These are phyloP conservation scores for Apamea epomidion DNA, from an alignment of 2,888 invertebrate genomes.

Conservation along the genomic window DNA sequence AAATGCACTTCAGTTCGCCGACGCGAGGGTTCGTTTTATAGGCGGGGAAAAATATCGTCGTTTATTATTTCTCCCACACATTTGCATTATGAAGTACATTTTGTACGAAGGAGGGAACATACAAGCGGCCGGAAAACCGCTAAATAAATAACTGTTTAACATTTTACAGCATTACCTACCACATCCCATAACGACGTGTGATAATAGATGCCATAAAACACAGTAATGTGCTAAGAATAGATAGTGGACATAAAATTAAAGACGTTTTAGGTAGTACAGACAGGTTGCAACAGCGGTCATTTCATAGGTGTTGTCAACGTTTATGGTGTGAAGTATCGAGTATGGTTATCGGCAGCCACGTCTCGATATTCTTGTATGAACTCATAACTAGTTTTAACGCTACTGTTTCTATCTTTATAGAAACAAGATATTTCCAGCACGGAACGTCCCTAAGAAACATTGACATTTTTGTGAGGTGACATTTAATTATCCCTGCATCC, in stretches of 20 bases:
- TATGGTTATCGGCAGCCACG: conserved; percentile 34
- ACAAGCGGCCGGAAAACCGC: conserved; percentile 79
- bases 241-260: conserved; percentile 52
- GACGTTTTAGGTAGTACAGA: conserved; percentile 34
- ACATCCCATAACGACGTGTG: conserved; percentile 82
- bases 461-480: conserved; percentile 48
- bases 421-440: conserved; percentile 24
- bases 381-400: conserved; percentile 19
- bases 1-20: conserved; percentile 76
- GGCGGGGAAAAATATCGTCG: conserved; percentile 70
- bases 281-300: conserved; percentile 46
- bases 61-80: conserved; percentile 76
- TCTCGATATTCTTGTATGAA: conserved; percentile 15
- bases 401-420: conserved; percentile 7
- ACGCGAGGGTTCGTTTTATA: conserved; percentile 67
- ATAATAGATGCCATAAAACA: conserved; percentile 77
- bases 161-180: conserved; percentile 81
- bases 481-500: conserved; percentile 34
- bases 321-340: conserved; percentile 47
- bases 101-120: conserved; percentile 49
- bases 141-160: conserved; percentile 82
- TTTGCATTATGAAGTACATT: conserved; percentile 60
- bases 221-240: conserved; percentile 59
- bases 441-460: conserved; percentile 35
- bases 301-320: conserved; percentile 30